A percentile compares a stretch with the other conserved stretches of the same genome.
These are phyloP conservation scores for roundworm (Caenorhabditis elegans) DNA, from an alignment of 1,140 invertebrate species.

Conservation along the genomic window WBcel235 BX284604.4:12810001-12810500, in stretches of 20 bases:
- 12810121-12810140: slow-evolving; percentile 22
- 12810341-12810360: too few relatives aligned
- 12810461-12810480: too few relatives aligned
- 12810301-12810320: slow-evolving; percentile 1
- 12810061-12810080: neutral
- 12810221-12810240: neutral
- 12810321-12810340: neutral
- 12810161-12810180: slow-evolving; percentile 15
- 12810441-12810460: too few relatives aligned
- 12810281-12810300: neutral
- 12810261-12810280: slow-evolving; percentile 19
- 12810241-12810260: slow-evolving; percentile 4
- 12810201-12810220: neutral
- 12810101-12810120: neutral
- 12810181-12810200: slow-evolving; percentile 7
- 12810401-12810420: too few relatives aligned
- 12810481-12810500: too few relatives aligned
- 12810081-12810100: slow-evolving; percentile 16
- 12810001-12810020: too few relatives aligned
- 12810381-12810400: too few relatives aligned
- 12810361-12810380: too few relatives aligned
- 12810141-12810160: slow-evolving; percentile 6
- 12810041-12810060: too few relatives aligned
- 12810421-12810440: too few relatives aligned
- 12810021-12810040: too few relatives aligned